These are phyloP conservation scores for Chloroclysta siterata DNA, from an alignment of 2,888 invertebrate species.

Conservation along the genomic window DNA sequence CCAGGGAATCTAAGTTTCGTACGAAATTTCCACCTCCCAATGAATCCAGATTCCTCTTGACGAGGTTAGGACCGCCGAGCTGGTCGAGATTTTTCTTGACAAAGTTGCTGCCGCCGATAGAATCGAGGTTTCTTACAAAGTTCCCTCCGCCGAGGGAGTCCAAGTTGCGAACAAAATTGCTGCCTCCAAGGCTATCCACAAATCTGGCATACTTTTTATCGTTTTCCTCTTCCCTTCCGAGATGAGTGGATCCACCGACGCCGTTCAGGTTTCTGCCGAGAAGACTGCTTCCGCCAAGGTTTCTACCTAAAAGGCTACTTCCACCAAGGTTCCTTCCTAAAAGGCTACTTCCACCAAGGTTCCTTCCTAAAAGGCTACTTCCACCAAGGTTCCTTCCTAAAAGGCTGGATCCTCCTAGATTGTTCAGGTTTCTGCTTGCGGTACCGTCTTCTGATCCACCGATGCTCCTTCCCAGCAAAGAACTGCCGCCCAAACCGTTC, in stretches of 20 bases:
- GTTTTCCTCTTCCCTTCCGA: constrained; percentile 55
- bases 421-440: constrained; percentile 48
- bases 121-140: constrained; percentile 71
- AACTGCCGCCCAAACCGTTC: constrained; percentile 51
- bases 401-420: constrained; percentile 50
- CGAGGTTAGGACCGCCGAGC: constrained; percentile 73
- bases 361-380: constrained; percentile 50
- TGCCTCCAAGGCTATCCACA: constrained; percentile 69
- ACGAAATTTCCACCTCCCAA: constrained; percentile 75
- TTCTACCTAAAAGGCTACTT: constrained; percentile 50
- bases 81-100: constrained; percentile 75
- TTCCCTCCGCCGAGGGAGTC: constrained; percentile 78
- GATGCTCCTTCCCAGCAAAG: constrained; percentile 49
- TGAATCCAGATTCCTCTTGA: constrained; percentile 73
- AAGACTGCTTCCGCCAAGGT: constrained; percentile 45
- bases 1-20: constrained; percentile 74
- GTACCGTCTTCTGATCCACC: constrained; percentile 48
- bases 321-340: constrained; percentile 57
- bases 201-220: constrained; percentile 56
- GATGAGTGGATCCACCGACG: constrained; percentile 50
- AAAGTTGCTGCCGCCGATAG: constrained; percentile 71
- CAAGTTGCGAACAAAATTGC: constrained; percentile 70
- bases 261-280: constrained; percentile 57
- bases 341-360: constrained; percentile 45
- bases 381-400: constrained; percentile 55